A percentile compares a stretch with the other conserved stretches of the same genome.
These are phyloP conservation scores for Bombus waltoni DNA, from an alignment of 1,140 invertebrate genomes.

Conservation along the genomic window DNA sequence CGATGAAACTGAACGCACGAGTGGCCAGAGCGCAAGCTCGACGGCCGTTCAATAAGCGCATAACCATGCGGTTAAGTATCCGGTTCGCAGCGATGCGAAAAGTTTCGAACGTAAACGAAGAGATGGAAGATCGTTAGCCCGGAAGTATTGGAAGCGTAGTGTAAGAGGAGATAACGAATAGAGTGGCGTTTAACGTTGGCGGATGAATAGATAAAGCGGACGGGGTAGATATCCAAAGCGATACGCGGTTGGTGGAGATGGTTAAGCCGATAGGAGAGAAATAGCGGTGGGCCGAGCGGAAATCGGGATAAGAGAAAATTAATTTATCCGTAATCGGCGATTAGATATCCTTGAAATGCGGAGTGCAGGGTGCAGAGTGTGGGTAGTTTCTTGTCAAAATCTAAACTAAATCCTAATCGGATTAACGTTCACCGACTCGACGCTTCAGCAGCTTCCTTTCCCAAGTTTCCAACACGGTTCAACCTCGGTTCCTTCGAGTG, in stretches of 20 bases:
- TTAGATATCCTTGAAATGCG: slow-evolving; percentile 32
- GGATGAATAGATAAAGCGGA: background rate
- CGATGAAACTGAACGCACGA: background rate
- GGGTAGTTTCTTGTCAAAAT: slow-evolving; percentile 56
- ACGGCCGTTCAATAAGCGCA: background rate
- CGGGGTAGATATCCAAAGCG: background rate
- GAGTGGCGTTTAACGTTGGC: background rate
- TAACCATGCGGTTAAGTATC: slow-evolving; percentile 1
- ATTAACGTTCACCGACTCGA: slow-evolving; percentile 54
- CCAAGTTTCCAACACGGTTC: slow-evolving; percentile 1
- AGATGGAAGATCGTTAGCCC: background rate
- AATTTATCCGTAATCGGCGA: slow-evolving; percentile 64
- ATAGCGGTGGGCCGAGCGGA: slow-evolving; percentile 1
- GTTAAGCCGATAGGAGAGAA: background rate
- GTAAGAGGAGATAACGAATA: background rate
- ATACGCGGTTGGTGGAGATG: background rate
- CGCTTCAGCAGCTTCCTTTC: slow-evolving; percentile 33
- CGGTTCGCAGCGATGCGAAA: slow-evolving; percentile 13
- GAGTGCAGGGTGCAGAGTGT: background rate
- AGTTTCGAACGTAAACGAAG: slow-evolving; percentile 19
- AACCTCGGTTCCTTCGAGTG: background rate
- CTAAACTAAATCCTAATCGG: slow-evolving; percentile 67
- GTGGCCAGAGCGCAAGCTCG: background rate
- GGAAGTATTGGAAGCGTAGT: background rate
- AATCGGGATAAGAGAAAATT: slow-evolving; percentile 47